These are phyloP conservation scores for Mesorhabditis sp. DNA, from an alignment of 2,888 invertebrate genomes.

Conservation along the genomic window DNA sequence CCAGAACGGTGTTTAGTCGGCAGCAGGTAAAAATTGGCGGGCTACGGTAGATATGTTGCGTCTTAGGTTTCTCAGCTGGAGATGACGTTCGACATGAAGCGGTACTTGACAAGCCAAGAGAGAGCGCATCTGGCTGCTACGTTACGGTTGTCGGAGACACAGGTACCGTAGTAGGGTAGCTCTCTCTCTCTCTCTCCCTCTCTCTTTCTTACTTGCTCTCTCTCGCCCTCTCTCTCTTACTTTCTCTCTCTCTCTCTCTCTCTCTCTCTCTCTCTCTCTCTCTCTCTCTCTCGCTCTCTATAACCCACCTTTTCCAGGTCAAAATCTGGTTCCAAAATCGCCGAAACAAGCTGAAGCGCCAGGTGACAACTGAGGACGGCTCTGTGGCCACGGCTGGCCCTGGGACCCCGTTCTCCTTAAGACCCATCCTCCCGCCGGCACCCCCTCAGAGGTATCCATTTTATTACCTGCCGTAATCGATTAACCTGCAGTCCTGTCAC, in stretches of 20 bases:
- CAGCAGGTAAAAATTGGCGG: slow-evolving; percentile 29
- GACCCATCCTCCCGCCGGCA: background rate
- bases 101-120: slow-evolving; percentile 50
- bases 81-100: slow-evolving; percentile 42
- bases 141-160: slow-evolving; percentile 51
- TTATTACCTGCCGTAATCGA: no score
- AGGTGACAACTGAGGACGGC: slow-evolving; percentile 32
- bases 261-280: no score
- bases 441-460: background rate
- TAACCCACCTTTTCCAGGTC: slow-evolving; percentile 32
- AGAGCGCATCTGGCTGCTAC: slow-evolving; percentile 43
- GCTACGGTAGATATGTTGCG: no score
- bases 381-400: background rate
- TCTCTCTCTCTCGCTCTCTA: background rate
- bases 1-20: slow-evolving; percentile 54
- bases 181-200: no score
- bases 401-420: background rate
- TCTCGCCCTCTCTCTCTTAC: no score
- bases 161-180: slow-evolving; percentile 24
- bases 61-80: slow-evolving; percentile 50
- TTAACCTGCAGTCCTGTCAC: no score
- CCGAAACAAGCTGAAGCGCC: slow-evolving; percentile 50
- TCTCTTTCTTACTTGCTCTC: no score
- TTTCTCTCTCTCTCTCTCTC: no score
- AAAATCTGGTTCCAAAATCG: slow-evolving; percentile 57